Evolutionary conservation across 2,113 vertebrate genomes (phyloP), one percentile per base, ranked within the genome.

Genomic region (Aix galericulata): DNA sequence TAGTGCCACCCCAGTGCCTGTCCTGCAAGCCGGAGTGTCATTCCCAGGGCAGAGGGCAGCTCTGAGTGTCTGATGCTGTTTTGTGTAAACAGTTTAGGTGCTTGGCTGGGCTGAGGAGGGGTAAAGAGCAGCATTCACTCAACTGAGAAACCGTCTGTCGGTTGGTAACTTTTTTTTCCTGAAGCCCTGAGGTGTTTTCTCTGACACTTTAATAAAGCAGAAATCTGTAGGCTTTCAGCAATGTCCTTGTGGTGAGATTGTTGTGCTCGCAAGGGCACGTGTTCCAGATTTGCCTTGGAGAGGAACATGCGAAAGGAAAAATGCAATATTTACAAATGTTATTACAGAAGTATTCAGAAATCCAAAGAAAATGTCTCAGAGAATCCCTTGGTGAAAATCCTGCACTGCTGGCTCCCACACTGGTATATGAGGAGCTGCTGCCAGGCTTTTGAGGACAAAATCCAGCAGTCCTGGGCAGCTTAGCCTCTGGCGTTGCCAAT

Each of bases 181-280:
- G 64, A 82, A 86, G 52, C 46, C 80, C 34, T 42, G 27, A 75
- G 12, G 73, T 92, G 31, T 86, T 90, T 88, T 94, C 27, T 88
- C 40, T 78, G 62, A 67, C 83, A 52, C 29, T 86, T 88, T 29
- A 92, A 81, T 55, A 78, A 92, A 87, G 3, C 36, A 88, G 68
- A 92, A 89, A 67, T 64, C 52, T 68, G 26, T 42, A 63, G 73
- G 68, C 42, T 95, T 82, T 94, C 62, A 76, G 79, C 52, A 48
- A 44, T 64, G 26, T 64, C 23, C 89, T 72, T 80, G 42, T 79
- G 82, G 40, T 82, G 82, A 91, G 66, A 85, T 46, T 17, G 8
- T 38, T 93, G 56, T 83, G 76, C 32, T 17, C 22, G 5, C 26
- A 83, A 56, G 68, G 82, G 48, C 46, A 81, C 16, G 5, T 0